These are phyloP conservation scores for Palythoa grandis DNA, from an alignment of 92 coral and sea anemone genomes.

Conservation along the genomic window DNA sequence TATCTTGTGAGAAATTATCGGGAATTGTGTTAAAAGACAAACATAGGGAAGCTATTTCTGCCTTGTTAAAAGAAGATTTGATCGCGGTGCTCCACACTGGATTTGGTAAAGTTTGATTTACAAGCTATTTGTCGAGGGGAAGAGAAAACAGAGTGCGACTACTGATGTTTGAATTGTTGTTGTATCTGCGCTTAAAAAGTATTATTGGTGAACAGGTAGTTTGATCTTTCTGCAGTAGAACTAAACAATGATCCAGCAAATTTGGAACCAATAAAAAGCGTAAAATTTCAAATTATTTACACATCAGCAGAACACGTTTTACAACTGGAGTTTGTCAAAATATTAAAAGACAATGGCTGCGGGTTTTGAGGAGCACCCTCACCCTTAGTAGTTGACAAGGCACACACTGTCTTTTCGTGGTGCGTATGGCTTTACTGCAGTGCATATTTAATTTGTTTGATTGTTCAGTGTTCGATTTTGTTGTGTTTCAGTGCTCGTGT, in stretches of 20 bases:
- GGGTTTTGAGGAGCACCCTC: neutral
- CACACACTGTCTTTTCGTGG: slow-evolving; percentile 46
- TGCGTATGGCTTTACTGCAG: neutral
- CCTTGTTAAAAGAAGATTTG: no score
- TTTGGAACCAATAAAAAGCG: slow-evolving; percentile 3
- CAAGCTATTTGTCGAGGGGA: neutral
- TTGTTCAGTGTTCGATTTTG: neutral
- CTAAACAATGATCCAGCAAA: neutral
- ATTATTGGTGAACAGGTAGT: neutral
- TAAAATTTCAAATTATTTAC: neutral
- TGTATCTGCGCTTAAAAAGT: neutral
- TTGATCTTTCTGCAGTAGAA: neutral
- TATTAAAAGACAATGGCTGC: slow-evolving; percentile 8
- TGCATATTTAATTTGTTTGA: slow-evolving; percentile 8
- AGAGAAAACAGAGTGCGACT: slow-evolving; percentile 1
- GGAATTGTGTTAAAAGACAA: no score
- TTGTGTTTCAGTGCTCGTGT: neutral
- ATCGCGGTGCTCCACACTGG: no score
- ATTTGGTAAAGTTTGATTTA: neutral
- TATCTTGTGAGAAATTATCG: no score
- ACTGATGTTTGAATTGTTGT: neutral
- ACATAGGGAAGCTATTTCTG: no score
- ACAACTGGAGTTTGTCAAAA: slow-evolving; percentile 3
- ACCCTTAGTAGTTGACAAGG: neutral
- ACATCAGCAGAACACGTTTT: slow-evolving; percentile 15